Evolutionary conservation across 2,888 invertebrate genomes (phyloP).

Genomic region (Synergus umbraculus): DNA sequence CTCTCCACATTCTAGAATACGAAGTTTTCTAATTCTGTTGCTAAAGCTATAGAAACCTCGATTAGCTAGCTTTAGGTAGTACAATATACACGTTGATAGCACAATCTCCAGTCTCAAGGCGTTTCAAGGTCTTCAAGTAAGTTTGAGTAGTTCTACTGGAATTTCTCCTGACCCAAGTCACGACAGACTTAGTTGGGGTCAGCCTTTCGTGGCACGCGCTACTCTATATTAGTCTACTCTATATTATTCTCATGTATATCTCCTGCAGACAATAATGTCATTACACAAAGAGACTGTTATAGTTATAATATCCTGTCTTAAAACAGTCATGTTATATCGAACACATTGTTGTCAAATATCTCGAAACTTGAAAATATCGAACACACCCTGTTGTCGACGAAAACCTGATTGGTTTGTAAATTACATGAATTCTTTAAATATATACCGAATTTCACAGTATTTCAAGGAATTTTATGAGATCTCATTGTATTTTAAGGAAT

Average conservation of each 20-base stretch:
- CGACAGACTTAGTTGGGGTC: constrained; percentile 9
- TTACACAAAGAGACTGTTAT: not conserved
- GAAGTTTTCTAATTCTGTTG: constrained; percentile 4
- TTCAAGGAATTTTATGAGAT: no score
- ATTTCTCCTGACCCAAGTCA: constrained; percentile 37
- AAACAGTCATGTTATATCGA: no score
- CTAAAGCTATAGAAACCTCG: not conserved
- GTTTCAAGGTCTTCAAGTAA: constrained; percentile 44
- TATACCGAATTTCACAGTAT: no score
- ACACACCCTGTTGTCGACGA: no score
- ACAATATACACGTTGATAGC: not conserved
- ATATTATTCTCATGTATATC: constrained; percentile 24
- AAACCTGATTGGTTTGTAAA: no score
- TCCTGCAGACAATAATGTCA: not conserved
- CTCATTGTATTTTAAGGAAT: no score
- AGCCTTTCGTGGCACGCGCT: constrained; percentile 30
- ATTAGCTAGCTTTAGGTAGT: not conserved
- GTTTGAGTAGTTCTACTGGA: constrained; percentile 41
- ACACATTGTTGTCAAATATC: no score
- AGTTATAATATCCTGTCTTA: not conserved
- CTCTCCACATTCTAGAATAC: not conserved
- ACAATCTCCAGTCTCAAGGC: constrained; percentile 45
- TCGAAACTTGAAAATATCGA: no score
- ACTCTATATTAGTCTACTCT: not conserved
- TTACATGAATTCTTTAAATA: no score